These are phyloP conservation scores for Amphipoea oculea DNA, from an alignment of 2,888 invertebrate genomes.

Conservation along the genomic window DNA sequence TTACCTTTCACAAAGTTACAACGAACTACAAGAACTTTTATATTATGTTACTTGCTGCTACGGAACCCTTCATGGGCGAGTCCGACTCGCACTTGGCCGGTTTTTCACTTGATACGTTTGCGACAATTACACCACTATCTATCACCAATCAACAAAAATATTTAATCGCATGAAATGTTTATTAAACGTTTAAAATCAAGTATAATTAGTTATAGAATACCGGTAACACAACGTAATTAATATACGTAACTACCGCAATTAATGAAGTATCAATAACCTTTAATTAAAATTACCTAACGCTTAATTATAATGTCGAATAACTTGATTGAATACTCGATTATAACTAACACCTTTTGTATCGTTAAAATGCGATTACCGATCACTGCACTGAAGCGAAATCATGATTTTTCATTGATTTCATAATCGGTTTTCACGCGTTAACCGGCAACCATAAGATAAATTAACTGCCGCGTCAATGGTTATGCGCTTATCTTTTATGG, in stretches of 20 bases:
- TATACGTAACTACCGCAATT: slow-evolving; percentile 47
- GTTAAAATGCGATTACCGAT: slow-evolving; percentile 20
- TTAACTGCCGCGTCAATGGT: slow-evolving; percentile 12
- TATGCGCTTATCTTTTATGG: slow-evolving; percentile 14
- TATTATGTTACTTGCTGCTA: no score
- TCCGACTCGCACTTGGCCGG: no score
- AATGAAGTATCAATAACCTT: slow-evolving; percentile 57
- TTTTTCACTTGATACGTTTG: background rate
- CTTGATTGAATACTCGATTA: slow-evolving; percentile 32
- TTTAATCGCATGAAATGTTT: background rate
- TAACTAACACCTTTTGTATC: slow-evolving; percentile 18
- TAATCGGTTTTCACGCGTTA: slow-evolving; percentile 47
- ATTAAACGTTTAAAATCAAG: slow-evolving; percentile 33
- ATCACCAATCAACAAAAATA: background rate
- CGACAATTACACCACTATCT: no score
- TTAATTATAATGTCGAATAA: slow-evolving; percentile 48
- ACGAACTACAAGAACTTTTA: no score
- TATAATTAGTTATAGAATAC: slow-evolving; percentile 34
- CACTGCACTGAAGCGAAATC: slow-evolving; percentile 33
- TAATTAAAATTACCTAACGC: slow-evolving; percentile 52
- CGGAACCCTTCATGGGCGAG: no score
- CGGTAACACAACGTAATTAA: slow-evolving; percentile 35
- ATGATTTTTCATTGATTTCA: slow-evolving; percentile 47
- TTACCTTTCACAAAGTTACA: no score
- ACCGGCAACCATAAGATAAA: slow-evolving; percentile 25